These are phyloP conservation scores for Neoarius graeffei DNA, from an alignment of 2,113 vertebrate genomes.

Conservation along the genomic window DNA sequence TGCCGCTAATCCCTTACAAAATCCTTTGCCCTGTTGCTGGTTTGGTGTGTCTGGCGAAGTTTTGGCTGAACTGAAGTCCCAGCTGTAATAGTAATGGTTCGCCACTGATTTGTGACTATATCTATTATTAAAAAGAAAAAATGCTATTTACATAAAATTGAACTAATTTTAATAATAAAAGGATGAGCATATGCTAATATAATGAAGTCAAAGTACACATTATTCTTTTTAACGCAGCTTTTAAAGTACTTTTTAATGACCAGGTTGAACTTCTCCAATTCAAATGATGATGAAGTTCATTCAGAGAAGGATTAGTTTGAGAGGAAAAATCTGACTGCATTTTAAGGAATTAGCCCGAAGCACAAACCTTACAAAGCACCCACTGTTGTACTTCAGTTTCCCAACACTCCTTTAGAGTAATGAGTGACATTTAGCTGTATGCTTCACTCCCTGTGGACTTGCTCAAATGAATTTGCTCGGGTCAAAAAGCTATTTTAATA, in stretches of 20 bases:
- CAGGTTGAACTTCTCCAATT: background rate
- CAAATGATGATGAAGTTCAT: background rate
- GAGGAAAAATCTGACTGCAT: background rate
- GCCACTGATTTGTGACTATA: background rate
- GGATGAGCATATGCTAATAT: background rate
- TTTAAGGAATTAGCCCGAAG: background rate
- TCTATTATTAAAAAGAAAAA: background rate
- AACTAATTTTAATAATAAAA: background rate
- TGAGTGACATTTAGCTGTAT: background rate
- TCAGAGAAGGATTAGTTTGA: background rate
- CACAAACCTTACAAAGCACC: conserved; percentile 1
- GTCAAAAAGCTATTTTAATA: background rate
- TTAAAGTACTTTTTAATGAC: background rate
- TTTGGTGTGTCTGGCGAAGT: no score
- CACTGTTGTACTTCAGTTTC: background rate
- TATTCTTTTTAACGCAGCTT: background rate
- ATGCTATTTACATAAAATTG: background rate
- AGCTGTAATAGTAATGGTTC: no score
- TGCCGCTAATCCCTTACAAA: no score
- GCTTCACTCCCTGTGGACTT: background rate
- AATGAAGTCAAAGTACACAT: background rate
- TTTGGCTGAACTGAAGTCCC: no score
- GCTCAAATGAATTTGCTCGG: background rate
- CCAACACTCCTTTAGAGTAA: background rate
- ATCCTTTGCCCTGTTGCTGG: no score